phyloP scores from a whole-genome alignment of 2,797 vertebrate species.

The Cossypha niveicapilla region DNA sequence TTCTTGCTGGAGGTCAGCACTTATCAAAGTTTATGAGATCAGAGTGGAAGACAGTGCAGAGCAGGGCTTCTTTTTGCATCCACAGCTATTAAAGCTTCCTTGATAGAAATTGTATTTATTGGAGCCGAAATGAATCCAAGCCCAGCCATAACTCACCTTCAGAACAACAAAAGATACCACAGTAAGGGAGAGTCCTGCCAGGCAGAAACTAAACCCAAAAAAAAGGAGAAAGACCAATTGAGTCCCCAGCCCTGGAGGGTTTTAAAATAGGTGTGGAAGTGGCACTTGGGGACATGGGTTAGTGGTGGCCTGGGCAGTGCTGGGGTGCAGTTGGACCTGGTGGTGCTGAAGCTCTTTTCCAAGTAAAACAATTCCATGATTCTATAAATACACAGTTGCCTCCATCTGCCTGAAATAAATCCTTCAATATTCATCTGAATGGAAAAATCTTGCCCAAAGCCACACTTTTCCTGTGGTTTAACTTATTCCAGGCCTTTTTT shows the following conservation, averaged over 20 bases:
- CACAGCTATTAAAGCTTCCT: neutral
- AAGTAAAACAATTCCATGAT: neutral
- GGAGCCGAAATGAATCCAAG: neutral
- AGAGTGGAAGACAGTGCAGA: neutral
- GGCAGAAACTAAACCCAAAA: neutral
- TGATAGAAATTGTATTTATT: neutral
- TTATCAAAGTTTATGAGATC: slow-evolving; percentile 7
- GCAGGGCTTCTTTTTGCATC: neutral
- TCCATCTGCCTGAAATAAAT: neutral
- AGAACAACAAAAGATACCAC: neutral
- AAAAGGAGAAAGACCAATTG: neutral
- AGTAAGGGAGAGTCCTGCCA: neutral
- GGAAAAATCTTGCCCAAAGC: neutral
- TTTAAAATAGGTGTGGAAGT: neutral
- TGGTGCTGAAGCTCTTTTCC: neutral
- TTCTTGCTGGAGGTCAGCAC: slow-evolving; percentile 19
- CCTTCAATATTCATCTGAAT: neutral
- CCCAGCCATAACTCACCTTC: neutral
- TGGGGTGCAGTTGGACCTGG: neutral
- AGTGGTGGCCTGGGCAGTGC: neutral
- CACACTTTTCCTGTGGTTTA: neutral
- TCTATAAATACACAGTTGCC: neutral
- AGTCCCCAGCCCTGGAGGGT: neutral
- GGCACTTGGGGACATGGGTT: neutral
- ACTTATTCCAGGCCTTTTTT: neutral